Evolutionary conservation across 2,888 invertebrate genomes (phyloP).

Genomic region (Thyatira batis): DNA sequence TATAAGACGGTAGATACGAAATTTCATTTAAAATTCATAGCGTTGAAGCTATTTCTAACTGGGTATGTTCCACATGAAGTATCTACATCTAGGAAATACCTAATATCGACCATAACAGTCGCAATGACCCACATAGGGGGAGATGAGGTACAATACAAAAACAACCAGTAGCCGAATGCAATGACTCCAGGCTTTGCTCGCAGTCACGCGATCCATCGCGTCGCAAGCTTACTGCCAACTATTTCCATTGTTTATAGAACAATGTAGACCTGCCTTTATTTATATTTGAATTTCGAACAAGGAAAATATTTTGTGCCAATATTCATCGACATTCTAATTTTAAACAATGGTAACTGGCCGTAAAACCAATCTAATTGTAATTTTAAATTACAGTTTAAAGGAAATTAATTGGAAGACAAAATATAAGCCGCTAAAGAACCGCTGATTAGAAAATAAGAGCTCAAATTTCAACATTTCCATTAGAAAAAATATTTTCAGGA

Average conservation of each 20-base stretch:
- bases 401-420: too few species aligned
- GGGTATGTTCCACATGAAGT: neutral
- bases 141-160: constrained; percentile 52
- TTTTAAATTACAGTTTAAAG: too few species aligned
- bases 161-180: constrained; percentile 59
- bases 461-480: too few species aligned
- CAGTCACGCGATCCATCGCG: constrained; percentile 75
- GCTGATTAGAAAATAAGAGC: too few species aligned
- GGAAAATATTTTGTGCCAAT: neutral
- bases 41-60: too few species aligned
- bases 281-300: neutral
- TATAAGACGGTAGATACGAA: too few species aligned
- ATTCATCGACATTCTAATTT: neutral
- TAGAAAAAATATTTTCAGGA: too few species aligned
- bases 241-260: constrained; percentile 35
- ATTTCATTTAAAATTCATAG: neutral
- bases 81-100: neutral
- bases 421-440: too few species aligned
- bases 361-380: too few species aligned
- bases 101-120: constrained; percentile 46
- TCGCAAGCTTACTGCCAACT: constrained; percentile 72
- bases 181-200: constrained; percentile 69
- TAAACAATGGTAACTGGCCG: too few species aligned
- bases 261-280: constrained; percentile 44
- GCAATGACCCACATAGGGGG: constrained; percentile 67